A percentile compares a stretch with the other conserved stretches of the same genome.
Evolutionary conservation across 2,797 vertebrate genomes (phyloP).

Genomic region (Cirrhinus mrigala): DNA sequence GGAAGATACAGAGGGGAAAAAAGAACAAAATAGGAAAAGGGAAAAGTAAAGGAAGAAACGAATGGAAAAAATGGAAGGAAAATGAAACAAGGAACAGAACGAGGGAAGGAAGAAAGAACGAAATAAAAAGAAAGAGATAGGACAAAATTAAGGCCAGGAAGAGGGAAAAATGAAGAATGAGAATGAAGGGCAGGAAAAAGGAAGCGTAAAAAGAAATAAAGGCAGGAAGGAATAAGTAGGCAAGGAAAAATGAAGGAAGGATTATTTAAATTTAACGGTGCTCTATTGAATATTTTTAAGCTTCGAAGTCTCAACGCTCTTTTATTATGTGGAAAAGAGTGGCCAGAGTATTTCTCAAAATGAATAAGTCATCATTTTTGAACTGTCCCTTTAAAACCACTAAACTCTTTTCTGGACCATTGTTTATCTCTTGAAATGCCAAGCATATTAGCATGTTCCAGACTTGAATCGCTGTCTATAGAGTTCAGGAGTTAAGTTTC

Average conservation of each 20-base stretch:
- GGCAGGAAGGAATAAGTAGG: neutral
- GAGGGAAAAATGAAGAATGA: neutral
- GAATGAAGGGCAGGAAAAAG: neutral
- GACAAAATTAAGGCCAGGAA: neutral
- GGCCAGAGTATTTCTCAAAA: neutral
- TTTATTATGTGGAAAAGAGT: neutral
- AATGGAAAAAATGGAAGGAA: neutral
- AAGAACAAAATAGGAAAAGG: neutral
- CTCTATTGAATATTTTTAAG: neutral
- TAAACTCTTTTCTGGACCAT: neutral
- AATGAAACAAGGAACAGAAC: neutral
- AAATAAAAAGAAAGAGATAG: neutral
- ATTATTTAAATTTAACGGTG: neutral
- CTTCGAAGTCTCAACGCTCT: neutral
- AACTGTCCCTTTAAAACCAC: neutral
- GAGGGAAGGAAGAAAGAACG: neutral
- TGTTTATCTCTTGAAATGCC: conserved; percentile 6
- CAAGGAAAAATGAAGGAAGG: neutral
- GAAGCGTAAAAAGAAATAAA: neutral
- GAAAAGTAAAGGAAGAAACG: neutral
- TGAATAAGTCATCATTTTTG: neutral
- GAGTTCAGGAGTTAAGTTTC: conserved; percentile 20
- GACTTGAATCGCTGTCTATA: neutral
- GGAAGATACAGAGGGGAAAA: neutral
- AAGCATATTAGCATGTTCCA: neutral